Conservation (phyloP, 2,888 invertebrate genomes). For the Acanthosepion esculentum region DNA sequence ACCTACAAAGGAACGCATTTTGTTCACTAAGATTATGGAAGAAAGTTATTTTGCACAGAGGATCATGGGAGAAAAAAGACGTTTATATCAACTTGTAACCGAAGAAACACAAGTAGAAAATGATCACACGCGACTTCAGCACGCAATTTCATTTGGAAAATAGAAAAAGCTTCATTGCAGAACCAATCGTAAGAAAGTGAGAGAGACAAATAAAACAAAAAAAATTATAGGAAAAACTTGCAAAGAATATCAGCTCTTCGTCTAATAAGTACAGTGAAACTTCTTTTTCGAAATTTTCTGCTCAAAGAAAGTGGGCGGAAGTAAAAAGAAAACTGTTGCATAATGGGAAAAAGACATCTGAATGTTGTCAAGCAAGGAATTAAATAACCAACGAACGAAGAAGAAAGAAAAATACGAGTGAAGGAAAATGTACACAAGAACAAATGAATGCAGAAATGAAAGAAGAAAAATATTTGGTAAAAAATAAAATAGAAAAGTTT, state of each 20-base stretch:
- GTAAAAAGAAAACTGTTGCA: no score
- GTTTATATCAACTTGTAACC: background rate
- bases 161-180: background rate
- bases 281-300: no score
- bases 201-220: background rate
- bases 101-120: background rate
- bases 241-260: background rate
- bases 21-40: background rate
- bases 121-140: background rate
- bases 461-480: no score
- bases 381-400: no score
- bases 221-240: background rate
- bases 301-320: no score
- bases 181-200: background rate
- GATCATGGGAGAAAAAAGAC: background rate
- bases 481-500: no score
- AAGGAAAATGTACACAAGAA: no score
- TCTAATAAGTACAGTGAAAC: background rate
- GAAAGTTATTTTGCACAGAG: background rate
- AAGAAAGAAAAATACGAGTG: no score
- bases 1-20: background rate
- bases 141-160: background rate
- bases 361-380: no score
- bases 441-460: no score
- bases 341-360: no score